phyloP scores from a whole-genome alignment of 2,888 invertebrate genomes.

The Pachycephus smyrnensis region DNA sequence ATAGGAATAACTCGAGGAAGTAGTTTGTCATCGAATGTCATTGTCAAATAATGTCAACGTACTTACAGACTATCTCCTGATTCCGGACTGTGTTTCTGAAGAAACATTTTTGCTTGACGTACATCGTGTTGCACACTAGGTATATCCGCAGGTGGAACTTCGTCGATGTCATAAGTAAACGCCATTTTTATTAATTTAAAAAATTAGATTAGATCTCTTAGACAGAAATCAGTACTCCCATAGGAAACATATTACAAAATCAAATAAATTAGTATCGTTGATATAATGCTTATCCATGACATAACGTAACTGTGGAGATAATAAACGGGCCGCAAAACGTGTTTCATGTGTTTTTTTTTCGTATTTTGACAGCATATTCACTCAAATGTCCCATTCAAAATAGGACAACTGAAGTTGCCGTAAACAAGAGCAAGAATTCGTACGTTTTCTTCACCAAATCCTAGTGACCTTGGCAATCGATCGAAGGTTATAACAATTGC shows the following conservation, averaged over 20 bases:
- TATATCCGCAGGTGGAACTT: conserved; percentile 43
- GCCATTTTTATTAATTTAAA: conserved; percentile 39
- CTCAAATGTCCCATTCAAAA: neutral
- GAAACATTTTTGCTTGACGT: conserved; percentile 73
- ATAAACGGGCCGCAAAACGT: neutral
- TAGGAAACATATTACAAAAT: neutral
- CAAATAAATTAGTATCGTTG: neutral
- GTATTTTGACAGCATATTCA: neutral
- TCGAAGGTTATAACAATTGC: no score
- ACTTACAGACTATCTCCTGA: conserved; percentile 75
- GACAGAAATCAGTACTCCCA: neutral
- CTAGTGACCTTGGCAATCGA: no score
- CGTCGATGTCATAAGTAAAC: conserved; percentile 44
- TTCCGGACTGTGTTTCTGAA: conserved; percentile 73
- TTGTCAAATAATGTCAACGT: conserved; percentile 1
- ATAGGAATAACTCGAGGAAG: neutral
- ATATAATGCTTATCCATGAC: neutral
- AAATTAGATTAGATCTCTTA: neutral
- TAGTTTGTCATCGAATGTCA: neutral
- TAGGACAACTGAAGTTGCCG: neutral
- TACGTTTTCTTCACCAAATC: no score
- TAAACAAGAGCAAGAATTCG: no score
- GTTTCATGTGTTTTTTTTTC: neutral
- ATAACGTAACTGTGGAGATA: neutral
- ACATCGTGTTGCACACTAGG: conserved; percentile 70